A percentile compares a stretch with the other conserved stretches of the same genome.
Evolutionary conservation across 2,797 vertebrate species (phyloP).

Genomic region (Philypnodon macrostomus): DNA sequence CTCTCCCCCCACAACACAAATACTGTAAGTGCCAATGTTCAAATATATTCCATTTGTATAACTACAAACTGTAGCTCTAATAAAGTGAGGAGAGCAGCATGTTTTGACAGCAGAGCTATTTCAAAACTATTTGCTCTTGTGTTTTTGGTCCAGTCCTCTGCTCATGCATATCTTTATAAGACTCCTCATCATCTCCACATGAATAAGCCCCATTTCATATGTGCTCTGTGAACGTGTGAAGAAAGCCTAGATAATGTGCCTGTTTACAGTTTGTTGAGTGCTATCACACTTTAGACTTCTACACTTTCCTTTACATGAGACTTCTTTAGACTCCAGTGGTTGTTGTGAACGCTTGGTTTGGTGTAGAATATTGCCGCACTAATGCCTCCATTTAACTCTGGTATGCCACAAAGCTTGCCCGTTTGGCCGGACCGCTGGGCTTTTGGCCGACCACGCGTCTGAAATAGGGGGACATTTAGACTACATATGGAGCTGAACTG

Average conservation of each 20-base stretch:
- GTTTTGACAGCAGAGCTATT: constrained; percentile 7
- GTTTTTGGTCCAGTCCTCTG: constrained; percentile 25
- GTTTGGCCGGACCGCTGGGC: constrained; percentile 41
- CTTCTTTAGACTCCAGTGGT: constrained; percentile 33
- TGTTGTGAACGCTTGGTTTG: constrained; percentile 61
- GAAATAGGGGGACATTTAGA: constrained; percentile 66
- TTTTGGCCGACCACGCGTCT: constrained; percentile 53
- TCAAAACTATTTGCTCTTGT: constrained; percentile 9
- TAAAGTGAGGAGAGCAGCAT: neutral
- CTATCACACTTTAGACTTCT: constrained; percentile 42
- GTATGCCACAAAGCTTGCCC: constrained; percentile 39
- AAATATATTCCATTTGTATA: neutral
- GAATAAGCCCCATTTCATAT: constrained; percentile 36
- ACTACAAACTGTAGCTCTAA: neutral
- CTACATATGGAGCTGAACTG: constrained; percentile 64
- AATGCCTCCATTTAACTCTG: constrained; percentile 64
- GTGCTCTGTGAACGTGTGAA: constrained; percentile 50
- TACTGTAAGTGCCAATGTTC: too few relatives aligned
- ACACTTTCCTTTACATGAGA: constrained; percentile 23
- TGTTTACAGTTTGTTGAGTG: constrained; percentile 65
- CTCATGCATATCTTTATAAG: constrained; percentile 22
- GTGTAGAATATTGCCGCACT: constrained; percentile 50
- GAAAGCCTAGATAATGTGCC: constrained; percentile 59
- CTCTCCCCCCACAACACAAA: too few relatives aligned
- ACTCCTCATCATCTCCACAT: constrained; percentile 46